phyloP scores from a whole-genome alignment of 2,797 vertebrate species.

The Schizothorax lantsangensis region DNA sequence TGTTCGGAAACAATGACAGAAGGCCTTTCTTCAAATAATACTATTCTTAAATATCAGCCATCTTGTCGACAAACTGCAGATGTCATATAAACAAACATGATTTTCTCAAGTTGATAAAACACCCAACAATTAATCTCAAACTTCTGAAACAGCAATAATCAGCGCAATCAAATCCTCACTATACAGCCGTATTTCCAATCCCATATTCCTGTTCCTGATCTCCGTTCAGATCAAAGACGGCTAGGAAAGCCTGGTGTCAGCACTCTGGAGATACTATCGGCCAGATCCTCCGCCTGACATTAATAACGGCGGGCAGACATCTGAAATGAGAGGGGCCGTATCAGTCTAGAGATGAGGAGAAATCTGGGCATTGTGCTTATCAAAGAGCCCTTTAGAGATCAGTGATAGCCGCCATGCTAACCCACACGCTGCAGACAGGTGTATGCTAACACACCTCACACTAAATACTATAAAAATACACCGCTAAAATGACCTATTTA shows the following conservation, averaged over 20 bases:
- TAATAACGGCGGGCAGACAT: constrained; percentile 60
- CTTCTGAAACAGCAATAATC: constrained; percentile 27
- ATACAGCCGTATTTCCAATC: constrained; percentile 35
- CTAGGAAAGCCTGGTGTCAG: constrained; percentile 54
- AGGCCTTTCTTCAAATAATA: neutral
- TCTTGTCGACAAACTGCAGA: neutral
- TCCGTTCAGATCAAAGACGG: constrained; percentile 52
- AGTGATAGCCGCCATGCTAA: constrained; percentile 32
- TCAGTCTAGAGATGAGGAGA: constrained; percentile 61
- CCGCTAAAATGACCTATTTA: neutral
- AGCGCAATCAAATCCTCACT: constrained; percentile 32
- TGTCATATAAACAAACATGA: neutral
- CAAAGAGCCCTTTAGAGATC: constrained; percentile 59
- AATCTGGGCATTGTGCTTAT: constrained; percentile 63
- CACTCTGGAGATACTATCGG: constrained; percentile 60
- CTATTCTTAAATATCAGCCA: neutral
- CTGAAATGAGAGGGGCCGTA: constrained; percentile 61
- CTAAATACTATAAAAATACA: neutral
- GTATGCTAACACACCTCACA: constrained; percentile 25
- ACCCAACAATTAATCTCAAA: constrained; percentile 6
- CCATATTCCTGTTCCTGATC: constrained; percentile 52
- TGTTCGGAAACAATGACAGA: neutral
- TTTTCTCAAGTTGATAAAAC: constrained; percentile 25
- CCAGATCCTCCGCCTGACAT: constrained; percentile 60
- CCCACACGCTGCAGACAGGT: constrained; percentile 35